A percentile compares a stretch with the other conserved stretches of the same genome.
Evolutionary conservation across 2,888 invertebrate genomes (phyloP).

Genomic region (Reticulitermes lucifugus): DNA sequence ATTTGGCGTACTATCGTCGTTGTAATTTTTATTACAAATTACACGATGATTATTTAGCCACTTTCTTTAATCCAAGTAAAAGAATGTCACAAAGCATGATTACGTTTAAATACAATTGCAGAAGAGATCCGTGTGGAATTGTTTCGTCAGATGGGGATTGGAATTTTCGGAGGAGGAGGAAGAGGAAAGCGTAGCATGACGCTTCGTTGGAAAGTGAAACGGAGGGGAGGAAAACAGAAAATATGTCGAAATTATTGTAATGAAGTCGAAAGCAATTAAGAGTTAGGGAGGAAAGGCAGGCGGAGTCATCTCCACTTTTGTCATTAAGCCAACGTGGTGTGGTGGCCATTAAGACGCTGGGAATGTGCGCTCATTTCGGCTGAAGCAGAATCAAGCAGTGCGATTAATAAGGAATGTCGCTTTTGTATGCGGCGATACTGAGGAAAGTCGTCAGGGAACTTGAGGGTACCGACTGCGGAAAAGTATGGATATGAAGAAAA

Average conservation of each 20-base stretch:
- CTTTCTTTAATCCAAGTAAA: too few species aligned
- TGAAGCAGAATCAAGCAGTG: constrained; percentile 40
- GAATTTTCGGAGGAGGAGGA: background rate
- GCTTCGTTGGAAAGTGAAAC: background rate
- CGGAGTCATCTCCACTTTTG: constrained; percentile 18
- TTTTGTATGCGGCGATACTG: background rate
- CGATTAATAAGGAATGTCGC: constrained; percentile 48
- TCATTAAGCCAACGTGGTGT: constrained; percentile 37
- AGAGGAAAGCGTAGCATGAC: background rate
- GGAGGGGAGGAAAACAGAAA: constrained; percentile 33
- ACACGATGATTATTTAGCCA: too few species aligned
- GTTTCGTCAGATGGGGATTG: background rate
- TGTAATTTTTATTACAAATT: too few species aligned
- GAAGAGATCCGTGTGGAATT: background rate
- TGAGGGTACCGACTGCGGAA: background rate
- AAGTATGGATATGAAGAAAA: background rate
- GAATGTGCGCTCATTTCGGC: constrained; percentile 39
- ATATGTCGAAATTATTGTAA: constrained; percentile 46
- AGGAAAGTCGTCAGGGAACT: background rate
- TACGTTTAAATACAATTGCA: too few species aligned
- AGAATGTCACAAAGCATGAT: too few species aligned
- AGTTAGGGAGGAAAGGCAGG: background rate
- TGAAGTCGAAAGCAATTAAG: constrained; percentile 45
- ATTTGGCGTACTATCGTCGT: too few species aligned
- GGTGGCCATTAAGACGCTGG: constrained; percentile 31